Percentiles rank a stretch among this genome's conserved stretches.
Evolutionary conservation across 2,113 vertebrate genomes (phyloP).

Genomic region (Pelecanoides urinatrix): DNA sequence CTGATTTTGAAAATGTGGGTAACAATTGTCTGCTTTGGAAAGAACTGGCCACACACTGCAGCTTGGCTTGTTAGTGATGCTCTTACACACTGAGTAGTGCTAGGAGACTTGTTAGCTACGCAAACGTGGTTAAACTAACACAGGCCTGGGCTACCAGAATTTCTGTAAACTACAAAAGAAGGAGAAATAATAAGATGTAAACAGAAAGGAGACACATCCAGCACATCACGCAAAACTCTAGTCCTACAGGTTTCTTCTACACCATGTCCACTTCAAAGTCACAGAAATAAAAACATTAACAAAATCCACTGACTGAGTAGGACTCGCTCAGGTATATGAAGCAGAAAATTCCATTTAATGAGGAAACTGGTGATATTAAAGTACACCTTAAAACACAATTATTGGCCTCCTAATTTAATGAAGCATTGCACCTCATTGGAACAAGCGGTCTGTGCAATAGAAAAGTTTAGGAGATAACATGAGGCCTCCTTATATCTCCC

Average conservation of each 20-base stretch:
- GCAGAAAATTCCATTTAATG: background rate
- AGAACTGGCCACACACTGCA: background rate
- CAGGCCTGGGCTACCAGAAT: background rate
- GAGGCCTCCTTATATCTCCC: background rate
- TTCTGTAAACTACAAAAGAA: background rate
- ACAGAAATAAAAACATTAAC: background rate
- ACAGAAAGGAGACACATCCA: background rate
- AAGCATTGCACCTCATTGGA: background rate
- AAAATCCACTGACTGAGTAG: background rate
- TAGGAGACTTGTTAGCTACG: background rate
- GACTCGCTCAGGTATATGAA: background rate
- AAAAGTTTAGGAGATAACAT: background rate
- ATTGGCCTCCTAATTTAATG: background rate
- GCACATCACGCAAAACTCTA: background rate
- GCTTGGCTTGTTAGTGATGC: background rate
- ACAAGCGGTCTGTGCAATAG: background rate
- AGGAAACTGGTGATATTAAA: background rate
- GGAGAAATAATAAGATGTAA: background rate
- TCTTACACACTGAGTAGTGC: background rate
- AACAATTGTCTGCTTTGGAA: background rate
- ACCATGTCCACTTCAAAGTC: background rate
- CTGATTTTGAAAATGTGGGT: background rate
- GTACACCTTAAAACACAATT: background rate
- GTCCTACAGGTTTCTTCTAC: background rate
- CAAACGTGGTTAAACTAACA: background rate